A percentile compares a stretch with the other conserved stretches of the same genome.
Evolutionary conservation across 2,113 vertebrate species (phyloP).

Genomic region (Rhea americana): DNA sequence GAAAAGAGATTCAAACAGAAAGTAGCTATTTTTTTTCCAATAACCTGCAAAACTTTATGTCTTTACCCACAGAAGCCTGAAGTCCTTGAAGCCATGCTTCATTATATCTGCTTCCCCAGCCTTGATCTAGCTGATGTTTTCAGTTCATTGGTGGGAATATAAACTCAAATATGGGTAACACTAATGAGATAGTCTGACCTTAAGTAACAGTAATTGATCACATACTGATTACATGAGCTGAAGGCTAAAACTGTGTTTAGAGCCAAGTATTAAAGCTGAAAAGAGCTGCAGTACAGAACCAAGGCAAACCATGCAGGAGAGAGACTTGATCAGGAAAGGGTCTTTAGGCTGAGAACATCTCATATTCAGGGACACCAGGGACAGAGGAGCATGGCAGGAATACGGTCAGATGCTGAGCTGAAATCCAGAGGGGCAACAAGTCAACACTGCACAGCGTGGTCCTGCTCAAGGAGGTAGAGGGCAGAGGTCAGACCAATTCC

Average conservation of each 20-base stretch:
- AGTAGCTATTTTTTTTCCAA: neutral
- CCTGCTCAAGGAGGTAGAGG: neutral
- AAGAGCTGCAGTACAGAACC: neutral
- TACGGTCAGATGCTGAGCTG: accelerated
- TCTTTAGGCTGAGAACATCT: neutral
- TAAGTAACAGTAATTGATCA: neutral
- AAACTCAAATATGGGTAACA: neutral
- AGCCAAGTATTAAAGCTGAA: neutral
- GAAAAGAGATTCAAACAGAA: neutral
- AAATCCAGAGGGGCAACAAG: neutral
- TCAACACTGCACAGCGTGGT: neutral
- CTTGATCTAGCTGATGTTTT: neutral
- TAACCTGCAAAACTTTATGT: neutral
- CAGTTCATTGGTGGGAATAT: neutral
- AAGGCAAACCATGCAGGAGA: accelerated
- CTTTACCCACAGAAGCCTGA: neutral
- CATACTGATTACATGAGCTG: neutral
- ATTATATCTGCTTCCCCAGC: neutral
- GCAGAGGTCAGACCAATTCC: neutral
- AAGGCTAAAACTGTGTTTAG: neutral
- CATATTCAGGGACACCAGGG: accelerated
- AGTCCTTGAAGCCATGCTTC: neutral
- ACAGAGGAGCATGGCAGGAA: neutral
- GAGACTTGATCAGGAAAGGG: neutral
- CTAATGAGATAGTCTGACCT: neutral